A percentile compares a stretch with the other conserved stretches of the same genome.
Conservation (phyloP, 2,113 vertebrate genomes). For the Cichladusa arquata region DNA sequence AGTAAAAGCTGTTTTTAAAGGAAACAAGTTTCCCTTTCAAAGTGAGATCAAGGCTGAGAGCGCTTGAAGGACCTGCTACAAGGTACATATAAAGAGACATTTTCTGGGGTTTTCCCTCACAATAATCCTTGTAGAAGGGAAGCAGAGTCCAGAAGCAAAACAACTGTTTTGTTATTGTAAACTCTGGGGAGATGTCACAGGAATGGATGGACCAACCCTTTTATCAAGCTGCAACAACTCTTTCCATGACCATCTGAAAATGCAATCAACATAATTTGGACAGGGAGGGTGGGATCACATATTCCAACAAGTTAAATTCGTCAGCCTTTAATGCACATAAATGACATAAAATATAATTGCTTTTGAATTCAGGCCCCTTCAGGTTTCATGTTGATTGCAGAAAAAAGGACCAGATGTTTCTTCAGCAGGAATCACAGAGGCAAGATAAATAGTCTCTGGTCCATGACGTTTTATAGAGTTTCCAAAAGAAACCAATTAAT, state of each 20-base stretch:
- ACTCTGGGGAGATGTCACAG: constrained; percentile 67
- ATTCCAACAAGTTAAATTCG: constrained; percentile 77
- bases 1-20: constrained; percentile 57
- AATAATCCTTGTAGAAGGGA: constrained; percentile 62
- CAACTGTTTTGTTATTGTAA: constrained; percentile 61
- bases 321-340: constrained; percentile 73
- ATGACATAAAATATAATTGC: constrained; percentile 78
- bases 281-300: constrained; percentile 70
- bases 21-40: constrained; percentile 49
- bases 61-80: constrained; percentile 23
- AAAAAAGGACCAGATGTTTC: constrained; percentile 81
- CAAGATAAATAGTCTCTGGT: constrained; percentile 71
- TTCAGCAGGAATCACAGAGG: constrained; percentile 62
- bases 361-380: constrained; percentile 73
- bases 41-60: constrained; percentile 59
- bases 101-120: constrained; percentile 60
- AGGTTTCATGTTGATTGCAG: constrained; percentile 75
- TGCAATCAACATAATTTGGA: constrained; percentile 72
- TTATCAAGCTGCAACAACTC: constrained; percentile 72
- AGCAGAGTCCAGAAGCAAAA: constrained; percentile 46
- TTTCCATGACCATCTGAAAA: constrained; percentile 73
- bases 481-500: constrained; percentile 75
- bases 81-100: constrained; percentile 52
- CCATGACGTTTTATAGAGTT: constrained; percentile 65
- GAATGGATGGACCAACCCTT: constrained; percentile 74